Evolutionary conservation across 2,797 vertebrate species (phyloP).

Genomic region (Tiaroga cobitis): DNA sequence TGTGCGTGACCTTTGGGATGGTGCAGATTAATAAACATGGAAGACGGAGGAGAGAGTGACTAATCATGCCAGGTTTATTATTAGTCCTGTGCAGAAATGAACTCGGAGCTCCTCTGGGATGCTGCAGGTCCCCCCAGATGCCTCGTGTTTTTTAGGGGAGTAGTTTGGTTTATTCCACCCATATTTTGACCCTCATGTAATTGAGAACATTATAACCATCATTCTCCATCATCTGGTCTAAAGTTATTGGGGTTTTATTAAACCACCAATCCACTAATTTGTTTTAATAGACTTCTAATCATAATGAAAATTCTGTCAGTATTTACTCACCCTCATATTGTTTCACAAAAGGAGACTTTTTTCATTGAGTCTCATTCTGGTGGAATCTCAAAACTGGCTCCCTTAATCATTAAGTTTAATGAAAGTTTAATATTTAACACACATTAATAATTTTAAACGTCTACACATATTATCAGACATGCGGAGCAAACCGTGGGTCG

Average conservation of each 20-base stretch:
- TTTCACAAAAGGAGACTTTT: background rate
- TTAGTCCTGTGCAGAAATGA: slow-evolving; percentile 35
- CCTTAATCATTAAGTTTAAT: background rate
- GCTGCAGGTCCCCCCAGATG: slow-evolving; percentile 2
- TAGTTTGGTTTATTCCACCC: background rate
- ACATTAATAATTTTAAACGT: background rate
- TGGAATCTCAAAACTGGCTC: background rate
- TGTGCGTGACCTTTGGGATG: slow-evolving; percentile 49
- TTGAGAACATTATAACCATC: background rate
- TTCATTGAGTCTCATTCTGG: too few species aligned
- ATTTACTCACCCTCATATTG: background rate
- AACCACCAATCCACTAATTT: background rate
- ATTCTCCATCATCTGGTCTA: background rate
- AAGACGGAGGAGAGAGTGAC: slow-evolving; percentile 28
- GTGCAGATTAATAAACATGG: slow-evolving; percentile 44
- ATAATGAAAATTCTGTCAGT: background rate
- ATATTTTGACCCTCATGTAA: background rate
- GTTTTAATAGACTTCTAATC: background rate
- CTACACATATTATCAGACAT: background rate
- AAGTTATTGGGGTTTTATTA: slow-evolving; percentile 18
- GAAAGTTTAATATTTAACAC: background rate
- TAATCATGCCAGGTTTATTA: slow-evolving; percentile 49
- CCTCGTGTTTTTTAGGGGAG: background rate
- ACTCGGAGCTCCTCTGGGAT: background rate
- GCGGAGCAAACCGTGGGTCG: background rate